Evolutionary conservation across 1,140 invertebrate species (phyloP).

Genomic region (Lordiphosa stackelbergi): DNA sequence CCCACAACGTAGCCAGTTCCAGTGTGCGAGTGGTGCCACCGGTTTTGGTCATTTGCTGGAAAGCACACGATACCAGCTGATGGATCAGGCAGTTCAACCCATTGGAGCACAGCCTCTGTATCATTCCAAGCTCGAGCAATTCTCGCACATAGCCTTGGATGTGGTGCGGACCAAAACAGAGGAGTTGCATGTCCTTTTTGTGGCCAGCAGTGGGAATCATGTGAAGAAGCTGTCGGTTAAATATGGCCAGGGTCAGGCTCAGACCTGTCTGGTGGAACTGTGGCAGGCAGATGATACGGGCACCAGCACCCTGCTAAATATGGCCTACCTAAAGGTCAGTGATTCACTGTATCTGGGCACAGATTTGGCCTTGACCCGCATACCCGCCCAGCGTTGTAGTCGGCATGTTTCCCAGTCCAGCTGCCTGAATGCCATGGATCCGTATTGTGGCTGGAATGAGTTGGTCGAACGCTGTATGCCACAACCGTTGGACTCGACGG

Average conservation of each 20-base stretch:
- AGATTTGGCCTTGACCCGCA: conserved; percentile 82
- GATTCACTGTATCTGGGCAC: conserved; percentile 91
- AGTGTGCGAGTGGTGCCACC: conserved; percentile 78
- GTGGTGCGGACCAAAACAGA: conserved; percentile 83
- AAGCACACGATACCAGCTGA: conserved; percentile 89
- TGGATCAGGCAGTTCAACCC: conserved; percentile 91
- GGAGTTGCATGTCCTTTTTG: conserved; percentile 86
- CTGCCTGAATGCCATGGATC: conserved; percentile 92
- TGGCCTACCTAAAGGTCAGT: conserved; percentile 89
- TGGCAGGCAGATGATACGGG: conserved; percentile 84
- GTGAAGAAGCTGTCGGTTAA: conserved; percentile 90
- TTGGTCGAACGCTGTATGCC: conserved; percentile 83
- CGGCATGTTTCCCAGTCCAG: conserved; percentile 83
- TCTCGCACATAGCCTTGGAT: conserved; percentile 89
- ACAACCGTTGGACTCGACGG: conserved; percentile 82
- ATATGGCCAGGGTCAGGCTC: conserved; percentile 81
- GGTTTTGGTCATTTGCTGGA: conserved; percentile 80
- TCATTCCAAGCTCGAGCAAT: conserved; percentile 84
- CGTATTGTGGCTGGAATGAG: conserved; percentile 96
- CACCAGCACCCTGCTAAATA: conserved; percentile 77
- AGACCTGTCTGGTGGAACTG: conserved; percentile 91
- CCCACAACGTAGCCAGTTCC: conserved; percentile 81
- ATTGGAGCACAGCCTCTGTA: conserved; percentile 84
- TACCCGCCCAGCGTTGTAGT: conserved; percentile 87
- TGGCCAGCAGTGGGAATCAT: conserved; percentile 85